phyloP scores from a whole-genome alignment of 2,113 vertebrate species.

The Isichthys henryi region DNA sequence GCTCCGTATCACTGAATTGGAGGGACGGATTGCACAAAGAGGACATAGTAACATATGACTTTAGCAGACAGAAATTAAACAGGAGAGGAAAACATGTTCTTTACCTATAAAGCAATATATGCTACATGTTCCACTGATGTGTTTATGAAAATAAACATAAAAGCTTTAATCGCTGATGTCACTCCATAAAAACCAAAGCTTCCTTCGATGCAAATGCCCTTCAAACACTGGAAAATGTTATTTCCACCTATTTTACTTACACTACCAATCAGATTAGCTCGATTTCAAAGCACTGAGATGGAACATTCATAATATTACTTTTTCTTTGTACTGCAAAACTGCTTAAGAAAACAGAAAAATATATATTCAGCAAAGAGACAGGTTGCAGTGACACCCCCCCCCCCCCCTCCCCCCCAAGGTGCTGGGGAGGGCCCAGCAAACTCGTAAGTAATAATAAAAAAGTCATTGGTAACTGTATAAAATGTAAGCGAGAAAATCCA shows the following conservation, averaged over 20 bases:
- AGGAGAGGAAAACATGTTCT: not conserved
- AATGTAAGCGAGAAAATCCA: slow-evolving; percentile 6
- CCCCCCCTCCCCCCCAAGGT: slow-evolving; percentile 23
- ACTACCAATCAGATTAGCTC: slow-evolving; percentile 37
- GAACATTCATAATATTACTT: slow-evolving; percentile 30
- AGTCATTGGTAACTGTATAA: slow-evolving; percentile 37
- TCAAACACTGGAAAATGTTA: slow-evolving; percentile 36
- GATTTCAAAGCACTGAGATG: slow-evolving; percentile 31
- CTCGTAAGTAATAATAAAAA: slow-evolving; percentile 39
- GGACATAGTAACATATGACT: not conserved
- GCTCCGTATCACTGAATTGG: not conserved
- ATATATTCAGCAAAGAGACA: not conserved
- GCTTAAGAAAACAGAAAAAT: not conserved
- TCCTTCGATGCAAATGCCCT: slow-evolving; percentile 12
- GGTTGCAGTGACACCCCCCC: not conserved
- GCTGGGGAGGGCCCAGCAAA: slow-evolving; percentile 40
- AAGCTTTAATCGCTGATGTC: slow-evolving; percentile 47
- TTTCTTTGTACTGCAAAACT: not conserved
- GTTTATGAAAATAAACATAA: slow-evolving; percentile 8
- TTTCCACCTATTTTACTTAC: slow-evolving; percentile 30
- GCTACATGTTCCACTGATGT: not conserved
- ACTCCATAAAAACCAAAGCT: slow-evolving; percentile 42
- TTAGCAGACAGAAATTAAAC: not conserved
- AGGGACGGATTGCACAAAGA: not conserved
- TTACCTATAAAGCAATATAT: not conserved